Evolutionary conservation across 2,888 invertebrate species (phyloP), one percentile per base, ranked within the genome.

Genomic region (Urechis unicinctus): DNA sequence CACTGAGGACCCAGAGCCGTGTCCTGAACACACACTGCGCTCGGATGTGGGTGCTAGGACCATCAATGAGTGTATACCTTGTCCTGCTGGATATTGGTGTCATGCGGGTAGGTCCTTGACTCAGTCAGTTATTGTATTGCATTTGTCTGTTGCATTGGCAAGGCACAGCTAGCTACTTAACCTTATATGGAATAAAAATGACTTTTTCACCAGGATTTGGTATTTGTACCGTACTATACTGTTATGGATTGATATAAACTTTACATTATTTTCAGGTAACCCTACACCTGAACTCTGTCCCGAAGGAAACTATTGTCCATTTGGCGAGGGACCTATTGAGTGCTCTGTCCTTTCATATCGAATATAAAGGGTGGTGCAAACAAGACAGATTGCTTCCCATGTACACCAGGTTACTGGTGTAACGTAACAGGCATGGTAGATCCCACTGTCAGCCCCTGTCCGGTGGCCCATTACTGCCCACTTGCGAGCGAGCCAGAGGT

Each of bases 51-150:
- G 75, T 17, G 74, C 68, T 0, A 62, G 62, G 22, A 60, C 63
- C 30, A 58, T 65, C 21, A 53, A 62, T 17, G 74, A 75, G 52
- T 75, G 75, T 61, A 55, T 55, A 4, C 60, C 63, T 1, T 75
- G 75, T 61, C 73, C 72, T n/a, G 68, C 70, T 13, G 75, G 75
- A 26, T 69, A 56, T 52, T 61, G 68, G 52, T 75, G 75, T 60
- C 61, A 63, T 28, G 62, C 64, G 61, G 73, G 73, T 72, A 60
- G 54, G 58, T 3, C n/a, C n/a, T n/a, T n/a, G n/a, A n/a, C n/a
- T n/a, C n/a, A n/a, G n/a, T n/a, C n/a, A n/a, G n/a, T n/a, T n/a
- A n/a, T n/a, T n/a, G n/a, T n/a, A n/a, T n/a, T n/a, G n/a, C n/a
- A n/a, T n/a, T n/a, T n/a, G n/a, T n/a, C n/a, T n/a, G n/a, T n/a